Conservation (phyloP, 1,140 invertebrate species). For the Dinothrombium tinctorium region DNA sequence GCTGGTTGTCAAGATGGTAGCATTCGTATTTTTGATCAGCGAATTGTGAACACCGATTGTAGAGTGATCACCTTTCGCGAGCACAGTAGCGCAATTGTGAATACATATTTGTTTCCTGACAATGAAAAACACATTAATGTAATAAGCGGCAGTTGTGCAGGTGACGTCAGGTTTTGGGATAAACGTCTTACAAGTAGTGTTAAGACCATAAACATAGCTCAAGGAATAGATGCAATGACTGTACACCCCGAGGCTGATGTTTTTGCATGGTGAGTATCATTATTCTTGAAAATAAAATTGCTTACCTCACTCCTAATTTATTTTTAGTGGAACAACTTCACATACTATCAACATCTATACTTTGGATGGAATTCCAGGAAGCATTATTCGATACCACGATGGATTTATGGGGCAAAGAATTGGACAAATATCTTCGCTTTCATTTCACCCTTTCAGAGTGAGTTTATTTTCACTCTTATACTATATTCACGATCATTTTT, state of each 20-base stretch:
- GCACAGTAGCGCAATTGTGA: constrained; percentile 5
- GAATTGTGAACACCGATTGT: constrained; percentile 21
- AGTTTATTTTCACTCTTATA: constrained; percentile 19
- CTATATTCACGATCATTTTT: too few species aligned
- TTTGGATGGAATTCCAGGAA: constrained; percentile 7
- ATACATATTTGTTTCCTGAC: constrained; percentile 6
- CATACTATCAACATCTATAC: constrained; percentile 7
- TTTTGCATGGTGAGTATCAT: constrained; percentile 46
- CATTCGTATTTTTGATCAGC: constrained; percentile 46
- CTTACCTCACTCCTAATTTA: background rate
- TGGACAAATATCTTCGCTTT: constrained; percentile 53
- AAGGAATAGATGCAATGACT: constrained; percentile 51
- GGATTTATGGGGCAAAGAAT: constrained; percentile 70
- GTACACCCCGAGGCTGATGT: constrained; percentile 49
- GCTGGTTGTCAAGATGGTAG: constrained; percentile 55
- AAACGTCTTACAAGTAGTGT: constrained; percentile 37
- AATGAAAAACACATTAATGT: constrained; percentile 10
- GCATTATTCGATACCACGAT: constrained; percentile 55
- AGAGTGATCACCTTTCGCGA: constrained; percentile 8
- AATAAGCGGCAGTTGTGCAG: constrained; percentile 30
- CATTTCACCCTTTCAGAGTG: constrained; percentile 59
- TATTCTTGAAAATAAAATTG: background rate
- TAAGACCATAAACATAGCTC: constrained; percentile 33
- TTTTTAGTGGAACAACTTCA: background rate
- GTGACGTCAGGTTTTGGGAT: constrained; percentile 59